A percentile compares a stretch with the other conserved stretches of the same genome.
Conservation (phyloP, 2,113 vertebrate species). For the Anguilla japonica region DNA sequence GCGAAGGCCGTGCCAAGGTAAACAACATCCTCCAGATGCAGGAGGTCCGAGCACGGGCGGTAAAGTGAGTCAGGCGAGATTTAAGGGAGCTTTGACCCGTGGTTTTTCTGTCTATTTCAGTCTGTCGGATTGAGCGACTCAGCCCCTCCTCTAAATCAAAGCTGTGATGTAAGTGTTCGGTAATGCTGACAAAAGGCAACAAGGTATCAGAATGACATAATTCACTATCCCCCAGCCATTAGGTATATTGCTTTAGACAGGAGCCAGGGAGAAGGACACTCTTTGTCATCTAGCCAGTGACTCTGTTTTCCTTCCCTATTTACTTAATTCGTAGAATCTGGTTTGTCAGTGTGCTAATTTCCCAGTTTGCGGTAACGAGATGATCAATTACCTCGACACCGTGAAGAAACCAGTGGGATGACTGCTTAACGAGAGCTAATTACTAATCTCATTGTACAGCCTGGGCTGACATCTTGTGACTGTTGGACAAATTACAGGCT, state of each 20-base stretch:
- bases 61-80: background rate
- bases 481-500: slow-evolving; percentile 28
- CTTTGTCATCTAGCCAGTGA: background rate
- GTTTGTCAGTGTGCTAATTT: background rate
- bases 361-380: background rate
- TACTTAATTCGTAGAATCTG: background rate
- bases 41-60: slow-evolving; percentile 16
- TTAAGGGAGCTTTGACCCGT: background rate
- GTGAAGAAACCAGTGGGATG: background rate
- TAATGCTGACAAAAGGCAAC: background rate
- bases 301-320: background rate
- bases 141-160: slow-evolving; percentile 2
- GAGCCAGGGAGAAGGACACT: background rate
- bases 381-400: background rate
- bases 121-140: background rate
- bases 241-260: background rate
- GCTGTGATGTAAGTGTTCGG: background rate
- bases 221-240: background rate
- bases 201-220: background rate
- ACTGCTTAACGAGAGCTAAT: slow-evolving; percentile 20
- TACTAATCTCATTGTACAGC: slow-evolving; percentile 7
- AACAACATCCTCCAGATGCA: slow-evolving; percentile 27
- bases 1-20: slow-evolving; percentile 37
- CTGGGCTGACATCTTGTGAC: background rate
- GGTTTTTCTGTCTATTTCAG: background rate